Percentiles rank a stretch among this genome's conserved stretches.
These are phyloP conservation scores for Synanthedon andrenaeformis DNA, from an alignment of 2,888 invertebrate genomes.

Conservation along the genomic window DNA sequence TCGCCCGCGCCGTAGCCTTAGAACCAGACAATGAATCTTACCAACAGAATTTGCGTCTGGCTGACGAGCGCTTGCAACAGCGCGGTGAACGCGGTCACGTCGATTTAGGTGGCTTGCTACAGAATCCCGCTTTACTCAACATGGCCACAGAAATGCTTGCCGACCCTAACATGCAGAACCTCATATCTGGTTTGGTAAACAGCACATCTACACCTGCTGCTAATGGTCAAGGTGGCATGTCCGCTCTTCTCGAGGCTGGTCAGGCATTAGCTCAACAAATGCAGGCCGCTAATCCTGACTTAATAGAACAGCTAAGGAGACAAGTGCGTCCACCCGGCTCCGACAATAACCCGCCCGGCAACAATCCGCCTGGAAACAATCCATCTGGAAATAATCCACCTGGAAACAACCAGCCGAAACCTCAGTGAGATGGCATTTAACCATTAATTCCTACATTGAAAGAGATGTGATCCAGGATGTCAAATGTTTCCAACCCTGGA, in stretches of 20 bases:
- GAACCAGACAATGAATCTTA: conserved; percentile 95
- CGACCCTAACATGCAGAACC: conserved; percentile 86
- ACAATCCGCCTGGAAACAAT: conserved; percentile 11
- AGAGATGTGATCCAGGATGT: too few species aligned
- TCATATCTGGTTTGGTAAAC: conserved; percentile 74
- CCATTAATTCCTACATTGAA: too few species aligned
- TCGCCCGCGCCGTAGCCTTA: conserved; percentile 86
- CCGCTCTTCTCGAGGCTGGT: conserved; percentile 71
- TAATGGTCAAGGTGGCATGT: conserved; percentile 37
- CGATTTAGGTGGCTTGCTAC: conserved; percentile 76
- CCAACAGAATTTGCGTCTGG: conserved; percentile 85
- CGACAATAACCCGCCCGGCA: conserved; percentile 11
- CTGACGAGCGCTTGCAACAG: conserved; percentile 77
- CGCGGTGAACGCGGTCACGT: conserved; percentile 74
- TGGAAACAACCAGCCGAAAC: too few species aligned
- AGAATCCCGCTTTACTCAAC: conserved; percentile 84
- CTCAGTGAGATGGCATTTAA: too few species aligned
- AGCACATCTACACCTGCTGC: conserved; percentile 16
- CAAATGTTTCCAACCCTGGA: too few species aligned
- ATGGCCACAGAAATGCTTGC: conserved; percentile 87
- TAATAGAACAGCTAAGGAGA: conserved; percentile 80
- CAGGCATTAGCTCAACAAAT: conserved; percentile 86
- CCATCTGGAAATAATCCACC: too few species aligned
- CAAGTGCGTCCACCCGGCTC: conserved; percentile 45
- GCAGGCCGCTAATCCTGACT: conserved; percentile 83